Percentiles rank a stretch among this genome's conserved stretches.
Evolutionary conservation across 2,888 invertebrate genomes (phyloP).

Genomic region (Cinara cedri): DNA sequence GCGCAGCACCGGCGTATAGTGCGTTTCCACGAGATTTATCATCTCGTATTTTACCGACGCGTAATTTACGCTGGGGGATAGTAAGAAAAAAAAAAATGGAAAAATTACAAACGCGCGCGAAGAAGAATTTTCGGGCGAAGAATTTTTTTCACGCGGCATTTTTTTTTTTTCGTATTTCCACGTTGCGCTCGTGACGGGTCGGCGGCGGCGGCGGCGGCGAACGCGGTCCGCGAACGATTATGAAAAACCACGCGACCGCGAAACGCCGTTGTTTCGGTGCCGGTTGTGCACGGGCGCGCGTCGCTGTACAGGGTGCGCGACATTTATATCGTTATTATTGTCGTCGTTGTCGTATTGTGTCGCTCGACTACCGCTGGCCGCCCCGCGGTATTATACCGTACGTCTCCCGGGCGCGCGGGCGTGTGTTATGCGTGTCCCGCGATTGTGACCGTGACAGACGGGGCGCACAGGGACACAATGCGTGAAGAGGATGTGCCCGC

Average conservation of each 20-base stretch:
- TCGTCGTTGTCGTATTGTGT: too few species aligned
- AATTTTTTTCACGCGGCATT: slow-evolving; percentile 16
- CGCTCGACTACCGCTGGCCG: too few species aligned
- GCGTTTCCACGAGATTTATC: slow-evolving; percentile 48
- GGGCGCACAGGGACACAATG: slow-evolving; percentile 8
- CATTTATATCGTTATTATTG: too few species aligned
- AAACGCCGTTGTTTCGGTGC: too few species aligned
- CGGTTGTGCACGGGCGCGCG: too few species aligned
- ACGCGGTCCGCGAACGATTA: slow-evolving; percentile 32
- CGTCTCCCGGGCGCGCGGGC: not conserved
- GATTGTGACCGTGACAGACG: not conserved
- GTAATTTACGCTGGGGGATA: slow-evolving; percentile 18
- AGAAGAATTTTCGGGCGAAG: not conserved
- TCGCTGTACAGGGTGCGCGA: too few species aligned
- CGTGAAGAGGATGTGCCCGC: slow-evolving; percentile 51
- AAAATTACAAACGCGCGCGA: not conserved
- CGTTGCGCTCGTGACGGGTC: not conserved
- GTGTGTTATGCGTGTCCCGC: not conserved
- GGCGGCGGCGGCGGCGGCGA: not conserved
- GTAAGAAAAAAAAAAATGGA: slow-evolving; percentile 31
- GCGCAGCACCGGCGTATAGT: slow-evolving; percentile 5
- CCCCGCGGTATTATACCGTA: too few species aligned
- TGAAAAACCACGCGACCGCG: slow-evolving; percentile 17
- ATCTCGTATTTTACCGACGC: slow-evolving; percentile 51
- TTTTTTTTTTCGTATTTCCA: not conserved